Conservation (phyloP, 2,888 invertebrate species). For the Caenorhabditis panamensis region DNA sequence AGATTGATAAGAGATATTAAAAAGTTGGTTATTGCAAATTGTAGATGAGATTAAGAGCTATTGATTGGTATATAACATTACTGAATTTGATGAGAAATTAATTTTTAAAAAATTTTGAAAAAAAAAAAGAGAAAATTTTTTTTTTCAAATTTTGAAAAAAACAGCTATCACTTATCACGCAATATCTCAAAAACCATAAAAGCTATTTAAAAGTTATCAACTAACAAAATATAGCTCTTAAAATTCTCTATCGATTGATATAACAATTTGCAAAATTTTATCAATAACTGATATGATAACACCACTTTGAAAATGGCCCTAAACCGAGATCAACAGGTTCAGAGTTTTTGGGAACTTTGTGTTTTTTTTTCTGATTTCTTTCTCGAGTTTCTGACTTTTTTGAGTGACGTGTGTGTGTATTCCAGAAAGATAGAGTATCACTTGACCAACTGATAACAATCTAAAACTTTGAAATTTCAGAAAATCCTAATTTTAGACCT, state of each 20-base stretch:
- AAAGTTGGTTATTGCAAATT: no score
- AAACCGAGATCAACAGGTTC: neutral
- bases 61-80: neutral
- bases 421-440: no score
- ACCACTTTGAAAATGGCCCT: neutral
- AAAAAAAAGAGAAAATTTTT: conserved; percentile 2
- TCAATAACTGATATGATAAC: neutral
- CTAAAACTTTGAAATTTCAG: no score
- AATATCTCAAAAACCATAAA: neutral
- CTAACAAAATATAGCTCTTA: neutral
- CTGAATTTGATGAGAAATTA: neutral
- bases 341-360: no score
- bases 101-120: neutral
- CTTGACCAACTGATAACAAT: no score
- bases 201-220: neutral
- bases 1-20: no score
- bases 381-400: neutral
- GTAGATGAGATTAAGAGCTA: neutral
- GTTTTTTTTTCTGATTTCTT: neutral
- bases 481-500: no score
- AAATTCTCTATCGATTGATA: neutral
- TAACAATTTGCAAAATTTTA: neutral
- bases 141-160: no score
- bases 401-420: no score
- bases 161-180: no score